Percentiles rank a stretch among this genome's conserved stretches.
Conservation (phyloP, 1,140 invertebrate genomes). For the Melipona quadrifasciata region DNA sequence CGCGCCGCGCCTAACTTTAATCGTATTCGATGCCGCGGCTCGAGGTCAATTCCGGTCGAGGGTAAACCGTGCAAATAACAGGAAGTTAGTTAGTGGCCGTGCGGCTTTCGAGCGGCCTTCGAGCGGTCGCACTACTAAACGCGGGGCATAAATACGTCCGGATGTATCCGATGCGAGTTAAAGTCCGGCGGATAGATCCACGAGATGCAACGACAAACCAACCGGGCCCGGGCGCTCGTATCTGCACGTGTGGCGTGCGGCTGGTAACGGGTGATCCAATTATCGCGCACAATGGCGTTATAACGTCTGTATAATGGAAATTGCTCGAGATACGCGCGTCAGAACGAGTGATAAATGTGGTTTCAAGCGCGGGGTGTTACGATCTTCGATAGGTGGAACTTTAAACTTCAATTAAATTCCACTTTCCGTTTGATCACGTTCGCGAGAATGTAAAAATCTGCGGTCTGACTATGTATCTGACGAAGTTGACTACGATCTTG, state of each 20-base stretch:
- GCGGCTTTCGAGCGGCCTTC: conserved; percentile 49
- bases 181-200: conserved; percentile 21
- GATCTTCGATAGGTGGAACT: no score
- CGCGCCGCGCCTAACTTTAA: conserved; percentile 42
- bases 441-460: no score
- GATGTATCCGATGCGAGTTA: conserved; percentile 49
- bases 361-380: no score
- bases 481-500: no score
- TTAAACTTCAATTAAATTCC: no score
- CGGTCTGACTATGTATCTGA: no score
- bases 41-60: conserved; percentile 39
- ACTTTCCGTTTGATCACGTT: no score
- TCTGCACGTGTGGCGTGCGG: not conserved
- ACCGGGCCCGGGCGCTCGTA: not conserved
- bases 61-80: conserved; percentile 53
- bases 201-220: not conserved
- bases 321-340: no score
- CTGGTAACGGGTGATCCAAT: no score
- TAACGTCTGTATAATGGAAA: no score
- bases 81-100: conserved; percentile 49
- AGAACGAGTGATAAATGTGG: no score
- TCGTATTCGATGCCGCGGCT: conserved; percentile 35
- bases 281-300: no score
- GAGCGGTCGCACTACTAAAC: conserved; percentile 37
- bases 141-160: conserved; percentile 54